These are phyloP conservation scores for Chrysolophus pictus DNA, from an alignment of 2,797 vertebrate genomes.

Conservation along the genomic window DNA sequence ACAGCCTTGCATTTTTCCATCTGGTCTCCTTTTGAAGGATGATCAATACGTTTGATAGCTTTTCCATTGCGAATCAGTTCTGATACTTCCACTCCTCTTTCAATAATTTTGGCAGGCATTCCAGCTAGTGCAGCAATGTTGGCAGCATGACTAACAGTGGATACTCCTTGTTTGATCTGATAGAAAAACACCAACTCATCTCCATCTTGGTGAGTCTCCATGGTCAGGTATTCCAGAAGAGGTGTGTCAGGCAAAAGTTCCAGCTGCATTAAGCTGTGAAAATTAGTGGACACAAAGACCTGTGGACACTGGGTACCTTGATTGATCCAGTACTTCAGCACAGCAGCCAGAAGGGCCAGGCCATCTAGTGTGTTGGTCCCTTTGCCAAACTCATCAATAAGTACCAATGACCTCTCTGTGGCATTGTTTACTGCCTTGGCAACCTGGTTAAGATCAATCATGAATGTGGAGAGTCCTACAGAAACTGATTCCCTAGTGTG, in stretches of 20 bases:
- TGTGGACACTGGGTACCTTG: constrained; percentile 86
- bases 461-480: constrained; percentile 95
- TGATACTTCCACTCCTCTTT: constrained; percentile 89
- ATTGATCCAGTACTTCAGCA: constrained; percentile 88
- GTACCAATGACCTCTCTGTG: constrained; percentile 90
- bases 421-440: constrained; percentile 92
- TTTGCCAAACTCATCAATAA: constrained; percentile 99
- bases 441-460: constrained; percentile 98
- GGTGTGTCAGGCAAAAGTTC: constrained; percentile 86
- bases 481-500: constrained; percentile 95
- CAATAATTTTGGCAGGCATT: constrained; percentile 85
- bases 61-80: constrained; percentile 70
- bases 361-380: constrained; percentile 97
- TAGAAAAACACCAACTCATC: constrained; percentile 95
- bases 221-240: constrained; percentile 88
- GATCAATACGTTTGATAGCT: constrained; percentile 81
- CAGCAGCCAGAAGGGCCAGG: constrained; percentile 90
- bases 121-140: constrained; percentile 93
- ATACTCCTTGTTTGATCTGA: constrained; percentile 91
- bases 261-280: constrained; percentile 92
- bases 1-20: constrained; percentile 84
- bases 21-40: constrained; percentile 76
- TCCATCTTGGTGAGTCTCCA: constrained; percentile 94
- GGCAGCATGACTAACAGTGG: constrained; percentile 90
- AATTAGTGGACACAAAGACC: constrained; percentile 93